Base-by-base conservation (phyloP, 2,113 vertebrate species). In the Gallinago paraguaiae region DNA sequence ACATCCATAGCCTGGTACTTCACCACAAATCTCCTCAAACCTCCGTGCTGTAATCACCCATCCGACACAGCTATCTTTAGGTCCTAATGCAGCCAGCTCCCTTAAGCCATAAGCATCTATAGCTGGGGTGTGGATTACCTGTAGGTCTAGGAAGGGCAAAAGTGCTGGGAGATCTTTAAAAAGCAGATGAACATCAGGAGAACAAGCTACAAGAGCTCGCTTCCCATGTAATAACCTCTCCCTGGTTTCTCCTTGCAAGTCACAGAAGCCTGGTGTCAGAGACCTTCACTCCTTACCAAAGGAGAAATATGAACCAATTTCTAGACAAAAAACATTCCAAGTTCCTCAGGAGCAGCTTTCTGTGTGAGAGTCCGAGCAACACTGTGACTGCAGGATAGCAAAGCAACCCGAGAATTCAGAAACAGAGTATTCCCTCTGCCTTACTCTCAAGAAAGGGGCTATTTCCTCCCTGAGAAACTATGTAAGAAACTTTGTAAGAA, bases 111-210 rank as follows among this genome's bases (percentile, higher is more conserved):
- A 56, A 76, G 59, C 56, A 20, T 84, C 46, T 80, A 3, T 0
- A 87, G 68, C 27, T 35, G 39, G 76, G 60, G 69, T n/a, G 70
- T 86, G 92, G 88, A 95, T 96, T 90, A 94, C 67, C 54, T 83
- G 37, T 60, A 91, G 53, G 39, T 28, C 79, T 54, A 56, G 53
- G 77, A 93, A 75, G 68, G 71, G 39, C 70, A 89, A 17, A 89
- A 90, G 71, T 39, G 46, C 53, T 8, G 2, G 76, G 27, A 80
- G 69, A 64, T 48, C 90, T 78, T 85, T 56, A 80, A 77, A 92
- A 89, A 86, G 74, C 78, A 48, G 46, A 64, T 24, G 23, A 69
- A 59, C 50, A 39, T 33, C 11, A 56, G 51, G 63, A 37, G 64
- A 82, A 59, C 4, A 17, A 45, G 30, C 71, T 76, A 2, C 3